Conservation (phyloP, 1,140 invertebrate species). For the Euwallacea similis region DNA sequence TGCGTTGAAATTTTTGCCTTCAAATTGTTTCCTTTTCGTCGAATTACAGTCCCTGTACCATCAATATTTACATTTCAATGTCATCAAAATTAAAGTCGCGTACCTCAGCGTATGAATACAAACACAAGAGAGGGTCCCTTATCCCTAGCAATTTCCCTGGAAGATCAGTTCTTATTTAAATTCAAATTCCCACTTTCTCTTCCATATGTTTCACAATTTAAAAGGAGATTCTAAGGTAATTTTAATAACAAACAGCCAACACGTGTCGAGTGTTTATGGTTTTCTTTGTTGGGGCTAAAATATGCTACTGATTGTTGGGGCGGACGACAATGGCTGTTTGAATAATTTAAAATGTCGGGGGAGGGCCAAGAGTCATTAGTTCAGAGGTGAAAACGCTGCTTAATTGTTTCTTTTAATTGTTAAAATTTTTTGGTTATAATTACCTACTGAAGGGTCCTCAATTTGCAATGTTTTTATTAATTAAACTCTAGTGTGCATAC, state of each 20-base stretch:
- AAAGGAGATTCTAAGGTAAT: constrained; percentile 10
- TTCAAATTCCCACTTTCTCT: constrained; percentile 6
- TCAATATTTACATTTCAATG: not conserved
- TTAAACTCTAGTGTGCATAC: too few species aligned
- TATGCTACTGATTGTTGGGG: not conserved
- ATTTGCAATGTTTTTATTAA: too few species aligned
- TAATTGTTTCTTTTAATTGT: too few species aligned
- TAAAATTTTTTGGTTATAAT: too few species aligned
- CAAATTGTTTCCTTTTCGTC: too few species aligned
- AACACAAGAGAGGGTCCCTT: not conserved
- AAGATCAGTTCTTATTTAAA: constrained; percentile 10
- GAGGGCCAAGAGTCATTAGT: too few species aligned
- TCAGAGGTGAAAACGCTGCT: too few species aligned
- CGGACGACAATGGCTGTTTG: not conserved
- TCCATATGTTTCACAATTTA: constrained; percentile 1
- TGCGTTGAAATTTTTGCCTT: too few species aligned
- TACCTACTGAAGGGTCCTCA: too few species aligned
- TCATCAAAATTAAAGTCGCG: constrained; percentile 7
- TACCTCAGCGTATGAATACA: constrained; percentile 10
- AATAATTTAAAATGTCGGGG: not conserved
- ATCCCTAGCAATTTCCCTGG: constrained; percentile 1
- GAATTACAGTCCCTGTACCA: too few species aligned
- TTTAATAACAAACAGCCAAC: constrained; percentile 6
- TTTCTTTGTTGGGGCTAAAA: not conserved
- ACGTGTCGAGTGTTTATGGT: constrained; percentile 3